Percentiles rank a stretch among this genome's conserved stretches.
phyloP scores from a whole-genome alignment of 2,888 invertebrate species.

The Congeria kusceri region DNA sequence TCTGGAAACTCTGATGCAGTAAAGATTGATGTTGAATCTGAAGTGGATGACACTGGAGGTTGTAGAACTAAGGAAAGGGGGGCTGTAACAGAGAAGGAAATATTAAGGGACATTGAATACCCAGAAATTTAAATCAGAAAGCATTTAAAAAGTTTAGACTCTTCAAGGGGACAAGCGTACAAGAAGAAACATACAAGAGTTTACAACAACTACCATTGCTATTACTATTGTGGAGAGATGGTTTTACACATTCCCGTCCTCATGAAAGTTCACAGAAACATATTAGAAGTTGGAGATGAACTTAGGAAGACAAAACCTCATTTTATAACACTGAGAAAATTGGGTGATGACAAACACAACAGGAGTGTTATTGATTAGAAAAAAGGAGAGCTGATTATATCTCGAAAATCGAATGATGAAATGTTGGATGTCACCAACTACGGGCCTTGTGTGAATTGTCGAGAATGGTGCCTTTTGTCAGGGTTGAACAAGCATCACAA shows the following conservation, averaged over 20 bases:
- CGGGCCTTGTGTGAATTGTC: conserved; percentile 54
- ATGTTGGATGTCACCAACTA: conserved; percentile 39
- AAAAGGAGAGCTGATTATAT: conserved; percentile 44
- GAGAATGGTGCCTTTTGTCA: conserved; percentile 35
- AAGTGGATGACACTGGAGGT: neutral
- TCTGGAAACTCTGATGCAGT: neutral
- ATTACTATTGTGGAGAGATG: conserved; percentile 28
- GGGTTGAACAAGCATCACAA: conserved; percentile 35
- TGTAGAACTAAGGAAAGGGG: conserved; percentile 1
- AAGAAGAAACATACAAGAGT: conserved; percentile 28
- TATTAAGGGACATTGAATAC: conserved; percentile 4
- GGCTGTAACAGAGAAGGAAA: conserved; percentile 4
- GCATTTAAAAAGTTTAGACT: neutral
- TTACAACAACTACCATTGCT: conserved; percentile 25
- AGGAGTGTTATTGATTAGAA: conserved; percentile 23
- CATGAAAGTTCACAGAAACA: conserved; percentile 39
- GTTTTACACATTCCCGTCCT: conserved; percentile 34
- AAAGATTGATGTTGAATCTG: neutral
- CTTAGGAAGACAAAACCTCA: conserved; percentile 20
- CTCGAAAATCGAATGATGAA: conserved; percentile 42
- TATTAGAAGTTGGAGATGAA: conserved; percentile 27
- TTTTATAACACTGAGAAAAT: conserved; percentile 42
- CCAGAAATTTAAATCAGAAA: conserved; percentile 12
- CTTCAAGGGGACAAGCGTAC: conserved; percentile 7
- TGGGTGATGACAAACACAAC: conserved; percentile 56